These are phyloP conservation scores for Trididemnum clinides DNA, from an alignment of 23 tunicate genomes.

Conservation along the genomic window DNA sequence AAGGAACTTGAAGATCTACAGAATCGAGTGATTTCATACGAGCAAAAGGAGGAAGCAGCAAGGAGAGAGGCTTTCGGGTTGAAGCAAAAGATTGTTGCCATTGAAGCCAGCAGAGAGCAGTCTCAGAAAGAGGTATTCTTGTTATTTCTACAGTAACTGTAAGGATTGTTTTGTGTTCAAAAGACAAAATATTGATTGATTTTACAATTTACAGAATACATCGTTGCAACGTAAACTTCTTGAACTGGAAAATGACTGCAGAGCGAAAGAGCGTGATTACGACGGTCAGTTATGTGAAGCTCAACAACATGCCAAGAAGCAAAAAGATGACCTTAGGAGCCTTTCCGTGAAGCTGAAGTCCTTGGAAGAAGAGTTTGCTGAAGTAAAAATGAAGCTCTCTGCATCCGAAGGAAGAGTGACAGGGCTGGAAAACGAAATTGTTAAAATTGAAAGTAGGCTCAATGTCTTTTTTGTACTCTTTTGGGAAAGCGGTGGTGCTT, in stretches of 20 bases:
- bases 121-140: constrained; percentile 89
- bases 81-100: constrained; percentile 94
- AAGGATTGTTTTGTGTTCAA: no score
- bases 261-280: constrained; percentile 73
- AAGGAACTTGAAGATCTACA: constrained; percentile 92
- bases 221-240: constrained; percentile 75
- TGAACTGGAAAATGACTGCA: constrained; percentile 73
- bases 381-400: constrained; percentile 79
- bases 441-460: constrained; percentile 76
- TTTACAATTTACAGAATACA: constrained; percentile 46
- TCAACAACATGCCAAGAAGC: constrained; percentile 44
- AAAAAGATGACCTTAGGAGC: constrained; percentile 70
- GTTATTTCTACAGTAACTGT: no score
- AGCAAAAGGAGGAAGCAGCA: constrained; percentile 79
- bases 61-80: constrained; percentile 85
- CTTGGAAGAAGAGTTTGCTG: constrained; percentile 79
- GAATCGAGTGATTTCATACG: constrained; percentile 68
- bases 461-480: no score
- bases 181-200: no score
- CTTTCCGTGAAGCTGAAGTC: constrained; percentile 47
- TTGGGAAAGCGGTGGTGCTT: no score
- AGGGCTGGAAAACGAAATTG: constrained; percentile 93
- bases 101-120: constrained; percentile 95
- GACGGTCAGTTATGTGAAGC: constrained; percentile 70
- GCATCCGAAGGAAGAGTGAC: constrained; percentile 93